Evolutionary conservation across 2,888 invertebrate genomes (phyloP).

Genomic region (Mimumesa dahlbomi): DNA sequence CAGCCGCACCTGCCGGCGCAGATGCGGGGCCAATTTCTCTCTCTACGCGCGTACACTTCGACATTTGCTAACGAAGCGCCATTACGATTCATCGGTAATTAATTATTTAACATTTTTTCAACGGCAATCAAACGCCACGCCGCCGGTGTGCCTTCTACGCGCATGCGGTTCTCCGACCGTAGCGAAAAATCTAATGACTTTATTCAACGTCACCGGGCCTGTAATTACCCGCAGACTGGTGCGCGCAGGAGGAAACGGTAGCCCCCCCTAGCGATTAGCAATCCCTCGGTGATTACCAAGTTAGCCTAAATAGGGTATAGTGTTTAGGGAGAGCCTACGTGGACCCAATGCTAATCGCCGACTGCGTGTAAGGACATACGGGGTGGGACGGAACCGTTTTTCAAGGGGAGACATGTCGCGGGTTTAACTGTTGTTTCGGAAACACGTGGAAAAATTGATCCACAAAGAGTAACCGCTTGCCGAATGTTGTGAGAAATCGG

Average conservation of each 20-base stretch:
- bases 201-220: constrained; percentile 77
- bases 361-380: constrained; percentile 46
- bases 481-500: not conserved
- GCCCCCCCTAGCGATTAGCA: constrained; percentile 72
- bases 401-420: constrained; percentile 13
- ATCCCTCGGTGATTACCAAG: constrained; percentile 77
- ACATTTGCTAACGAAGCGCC: constrained; percentile 17
- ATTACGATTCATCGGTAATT: constrained; percentile 45
- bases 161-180: constrained; percentile 7
- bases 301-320: constrained; percentile 78
- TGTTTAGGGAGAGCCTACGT: constrained; percentile 75
- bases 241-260: constrained; percentile 61
- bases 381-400: constrained; percentile 12
- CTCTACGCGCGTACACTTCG: constrained; percentile 4
- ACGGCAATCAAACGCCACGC: constrained; percentile 13
- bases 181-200: constrained; percentile 76
- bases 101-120: constrained; percentile 52
- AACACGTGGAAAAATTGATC: constrained; percentile 22
- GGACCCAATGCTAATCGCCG: constrained; percentile 66
- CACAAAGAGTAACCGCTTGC: not conserved
- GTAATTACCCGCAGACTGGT: constrained; percentile 78
- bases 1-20: not conserved
- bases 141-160: constrained; percentile 6
- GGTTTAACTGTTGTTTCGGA: constrained; percentile 47
- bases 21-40: constrained; percentile 2